Conservation (phyloP, 2,113 vertebrate species). For the Gadus chalcogrammus region DNA sequence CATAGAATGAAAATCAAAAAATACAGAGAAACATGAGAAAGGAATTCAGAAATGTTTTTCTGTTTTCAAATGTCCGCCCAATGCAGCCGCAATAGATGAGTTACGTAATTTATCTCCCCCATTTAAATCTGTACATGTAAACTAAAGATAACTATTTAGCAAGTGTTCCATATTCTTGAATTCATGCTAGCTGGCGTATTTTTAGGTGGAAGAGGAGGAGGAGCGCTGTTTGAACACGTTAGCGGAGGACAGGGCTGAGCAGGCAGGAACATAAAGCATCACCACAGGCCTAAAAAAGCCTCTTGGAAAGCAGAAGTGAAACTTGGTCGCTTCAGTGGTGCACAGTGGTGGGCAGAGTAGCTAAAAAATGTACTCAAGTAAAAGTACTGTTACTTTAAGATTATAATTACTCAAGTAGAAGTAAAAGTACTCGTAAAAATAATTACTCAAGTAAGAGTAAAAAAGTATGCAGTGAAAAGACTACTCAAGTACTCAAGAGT, state of each 20-base stretch:
- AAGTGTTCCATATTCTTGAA: not conserved
- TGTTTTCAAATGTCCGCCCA: too few species aligned
- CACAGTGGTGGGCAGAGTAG: too few species aligned
- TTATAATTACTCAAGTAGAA: too few species aligned
- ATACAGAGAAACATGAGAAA: too few species aligned
- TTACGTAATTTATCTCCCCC: conserved; percentile 39
- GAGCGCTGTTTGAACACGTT: conserved; percentile 34
- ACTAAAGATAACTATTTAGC: not conserved
- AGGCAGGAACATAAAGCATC: conserved; percentile 49
- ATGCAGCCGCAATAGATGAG: not conserved
- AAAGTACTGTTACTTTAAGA: too few species aligned
- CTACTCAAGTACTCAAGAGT: too few species aligned
- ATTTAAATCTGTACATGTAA: conserved; percentile 6
- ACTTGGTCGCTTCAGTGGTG: conserved; percentile 38
- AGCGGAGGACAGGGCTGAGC: conserved; percentile 34
- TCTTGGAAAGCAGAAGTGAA: conserved; percentile 62
- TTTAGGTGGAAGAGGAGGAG: conserved; percentile 8
- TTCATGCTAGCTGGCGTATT: conserved; percentile 31
- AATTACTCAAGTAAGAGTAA: too few species aligned
- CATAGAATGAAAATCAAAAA: too few species aligned
- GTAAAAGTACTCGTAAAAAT: too few species aligned
- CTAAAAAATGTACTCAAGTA: too few species aligned
- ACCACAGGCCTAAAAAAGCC: conserved; percentile 32
- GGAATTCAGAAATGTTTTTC: too few species aligned
- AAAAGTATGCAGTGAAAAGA: too few species aligned